Base-by-base conservation (phyloP, 2,888 invertebrate species). In the Noctua janthe region DNA sequence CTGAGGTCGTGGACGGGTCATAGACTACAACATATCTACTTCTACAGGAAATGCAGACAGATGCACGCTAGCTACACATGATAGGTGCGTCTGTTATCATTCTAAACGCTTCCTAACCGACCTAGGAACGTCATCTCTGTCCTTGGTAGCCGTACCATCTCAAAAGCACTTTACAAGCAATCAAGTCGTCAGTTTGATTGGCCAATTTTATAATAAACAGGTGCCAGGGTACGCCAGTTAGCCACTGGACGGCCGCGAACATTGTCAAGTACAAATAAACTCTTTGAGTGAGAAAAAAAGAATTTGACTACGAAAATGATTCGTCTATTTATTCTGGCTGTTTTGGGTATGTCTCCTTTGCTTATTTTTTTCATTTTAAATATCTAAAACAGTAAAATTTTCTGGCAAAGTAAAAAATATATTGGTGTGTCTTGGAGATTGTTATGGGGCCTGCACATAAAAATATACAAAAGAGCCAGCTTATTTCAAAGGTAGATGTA, bases 141-240 rank as follows among this genome's bases (percentile, higher is more conserved):
- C 96, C 96, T 96, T 96, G 96, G 92, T 86, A 90, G 91, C 95
- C 95, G 92, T 87, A 91, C 91, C 93, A 93, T 93, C 94, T 92
- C 91, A 88, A 89, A 92, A 82, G 91, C 94, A 93, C 91, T 92
- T 91, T 90, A 91, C 91, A 93, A 93, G 92, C 94, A 94, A 93
- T 92, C 93, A 93, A 91, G 92, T 85, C 83, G 87, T 88, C 89
- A 84, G 88, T 81, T 74, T 90, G 91, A 96, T 95, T 95, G 96
- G 91, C 87, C 95, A 96, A 96, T 96, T 96, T 95, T 93, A 82
- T 94, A 96, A 96, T 96, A 92, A 93, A 86, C 93, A 94, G 93
- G 92, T 92, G 90, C 87, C 74, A 84, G 87, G 84, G 87, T 86
- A 89, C 84, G 83, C 83, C 87, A 90, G 89, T 90, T 81, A 86